These are phyloP conservation scores for Nesogale talazaci DNA, from an alignment of 2,113 vertebrate genomes.

Conservation along the genomic window DNA sequence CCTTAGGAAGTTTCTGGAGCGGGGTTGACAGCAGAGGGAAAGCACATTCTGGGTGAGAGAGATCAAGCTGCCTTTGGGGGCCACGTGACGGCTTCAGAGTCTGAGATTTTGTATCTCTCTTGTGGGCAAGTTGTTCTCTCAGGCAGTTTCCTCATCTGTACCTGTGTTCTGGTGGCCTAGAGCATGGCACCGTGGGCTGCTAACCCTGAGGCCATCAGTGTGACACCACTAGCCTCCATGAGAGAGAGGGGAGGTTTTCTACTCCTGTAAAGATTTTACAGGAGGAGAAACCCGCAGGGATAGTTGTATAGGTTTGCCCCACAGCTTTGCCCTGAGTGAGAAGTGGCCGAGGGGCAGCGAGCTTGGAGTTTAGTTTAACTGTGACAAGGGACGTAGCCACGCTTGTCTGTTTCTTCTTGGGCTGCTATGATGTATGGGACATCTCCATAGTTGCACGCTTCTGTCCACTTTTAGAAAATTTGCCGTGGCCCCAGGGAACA, in stretches of 20 bases:
- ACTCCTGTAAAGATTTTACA: too few species aligned
- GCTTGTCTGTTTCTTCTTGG: neutral
- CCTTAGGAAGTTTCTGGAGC: neutral
- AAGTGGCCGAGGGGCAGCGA: too few species aligned
- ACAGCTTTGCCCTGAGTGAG: too few species aligned
- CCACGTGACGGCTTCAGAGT: neutral
- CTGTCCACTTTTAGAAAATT: neutral
- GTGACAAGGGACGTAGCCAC: neutral
- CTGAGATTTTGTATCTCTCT: neutral
- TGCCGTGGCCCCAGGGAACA: neutral
- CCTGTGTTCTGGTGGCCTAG: too few species aligned
- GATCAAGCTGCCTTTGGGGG: slow-evolving; percentile 31
- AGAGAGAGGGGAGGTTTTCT: too few species aligned
- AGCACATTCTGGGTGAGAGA: neutral
- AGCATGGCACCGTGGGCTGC: too few species aligned
- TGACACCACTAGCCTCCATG: too few species aligned
- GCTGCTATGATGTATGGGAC: too few species aligned
- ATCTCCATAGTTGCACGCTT: accelerated
- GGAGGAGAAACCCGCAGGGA: too few species aligned
- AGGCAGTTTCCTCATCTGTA: neutral
- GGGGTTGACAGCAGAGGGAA: neutral
- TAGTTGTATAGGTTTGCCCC: too few species aligned
- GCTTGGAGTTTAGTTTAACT: too few species aligned
- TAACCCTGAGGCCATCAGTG: too few species aligned
- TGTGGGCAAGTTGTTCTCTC: neutral